Base-by-base conservation (phyloP, 2,797 vertebrate species). In the Xiphorhynchus erythropygius region DNA sequence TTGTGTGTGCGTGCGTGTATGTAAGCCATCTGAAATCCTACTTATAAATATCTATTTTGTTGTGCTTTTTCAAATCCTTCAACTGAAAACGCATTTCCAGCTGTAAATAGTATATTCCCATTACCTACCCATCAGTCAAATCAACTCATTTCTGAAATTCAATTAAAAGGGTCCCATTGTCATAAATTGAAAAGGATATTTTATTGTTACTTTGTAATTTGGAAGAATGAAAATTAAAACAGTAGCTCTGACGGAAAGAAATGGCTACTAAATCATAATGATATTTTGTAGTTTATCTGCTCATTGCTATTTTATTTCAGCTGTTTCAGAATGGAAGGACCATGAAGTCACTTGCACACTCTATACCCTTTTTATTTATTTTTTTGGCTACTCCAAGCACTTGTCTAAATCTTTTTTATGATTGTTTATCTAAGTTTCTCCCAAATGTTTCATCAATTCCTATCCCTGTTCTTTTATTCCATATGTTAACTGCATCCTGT, bases 361-460 rank as follows among this genome's bases (percentile, higher is more conserved):
- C 77, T 76, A 33, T 88, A 76, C 68, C 82, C 78, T 44, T 87
- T 94, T 94, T 93, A 87, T 95, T 96, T 92, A 90, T 94, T 94
- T 90, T 96, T 96, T 96, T 95, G 79, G 91, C 84, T 94, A 86
- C 80, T 95, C 64, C 75, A 90, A 92, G 82, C 69, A 95, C 83
- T 92, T 90, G 69, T 93, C 90, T 95, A 97, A 97, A 92, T 93
- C 91, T 94, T 94, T 93, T 93, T 96, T 94, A 97, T 74, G 81
- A 56, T 88, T 95, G 89, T 96, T 96, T 97, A 96, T 97, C 93
- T 95, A 96, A 94, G 87, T 96, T 94, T 93, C 71, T 94, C 85
- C 93, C 92, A 91, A 96, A 94, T 64, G 96, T 93, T 97, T 95
- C 93, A 97, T 96, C 91, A 95, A 91, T 94, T 92, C 87, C 80